Evolutionary conservation across 2,888 invertebrate species (phyloP).

Genomic region (Microctonus hyperodae): DNA sequence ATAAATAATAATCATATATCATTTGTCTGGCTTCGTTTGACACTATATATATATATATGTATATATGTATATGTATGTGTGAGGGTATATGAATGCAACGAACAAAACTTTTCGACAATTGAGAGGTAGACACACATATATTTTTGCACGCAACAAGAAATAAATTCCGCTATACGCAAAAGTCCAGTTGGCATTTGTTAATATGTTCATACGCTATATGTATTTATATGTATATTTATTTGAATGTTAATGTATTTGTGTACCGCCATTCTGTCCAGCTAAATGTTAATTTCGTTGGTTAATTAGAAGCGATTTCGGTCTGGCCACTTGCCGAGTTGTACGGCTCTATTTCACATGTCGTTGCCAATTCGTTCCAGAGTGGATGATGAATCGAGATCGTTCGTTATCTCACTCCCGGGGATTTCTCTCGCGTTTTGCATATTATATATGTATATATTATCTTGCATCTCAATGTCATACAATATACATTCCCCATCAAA

Average conservation of each 20-base stretch:
- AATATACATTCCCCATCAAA: constrained; percentile 19
- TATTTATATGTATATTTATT: no score
- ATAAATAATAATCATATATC: constrained; percentile 8
- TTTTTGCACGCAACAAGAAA: constrained; percentile 22
- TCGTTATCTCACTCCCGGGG: constrained; percentile 42
- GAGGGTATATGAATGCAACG: constrained; percentile 22
- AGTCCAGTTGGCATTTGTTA: constrained; percentile 49
- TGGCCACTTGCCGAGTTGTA: constrained; percentile 34
- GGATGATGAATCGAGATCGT: constrained; percentile 49
- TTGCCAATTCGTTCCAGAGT: constrained; percentile 41
- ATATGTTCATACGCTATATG: background rate
- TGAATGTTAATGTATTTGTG: no score
- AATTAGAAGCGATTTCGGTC: constrained; percentile 55
- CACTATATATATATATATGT: constrained; percentile 4
- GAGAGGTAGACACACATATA: background rate
- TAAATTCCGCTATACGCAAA: constrained; percentile 27
- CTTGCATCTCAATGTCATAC: constrained; percentile 15
- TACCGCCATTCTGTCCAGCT: constrained; percentile 49
- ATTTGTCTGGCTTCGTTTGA: constrained; percentile 12
- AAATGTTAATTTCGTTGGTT: constrained; percentile 59
- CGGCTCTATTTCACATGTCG: constrained; percentile 47
- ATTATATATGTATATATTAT: constrained; percentile 21
- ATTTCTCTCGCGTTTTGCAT: constrained; percentile 34
- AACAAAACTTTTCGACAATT: background rate
- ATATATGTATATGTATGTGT: no score